Evolutionary conservation across 64 coral and sea anemone genomes (phyloP), one percentile per base, ranked within the genome.

Genomic region (Montipora capricornis): DNA sequence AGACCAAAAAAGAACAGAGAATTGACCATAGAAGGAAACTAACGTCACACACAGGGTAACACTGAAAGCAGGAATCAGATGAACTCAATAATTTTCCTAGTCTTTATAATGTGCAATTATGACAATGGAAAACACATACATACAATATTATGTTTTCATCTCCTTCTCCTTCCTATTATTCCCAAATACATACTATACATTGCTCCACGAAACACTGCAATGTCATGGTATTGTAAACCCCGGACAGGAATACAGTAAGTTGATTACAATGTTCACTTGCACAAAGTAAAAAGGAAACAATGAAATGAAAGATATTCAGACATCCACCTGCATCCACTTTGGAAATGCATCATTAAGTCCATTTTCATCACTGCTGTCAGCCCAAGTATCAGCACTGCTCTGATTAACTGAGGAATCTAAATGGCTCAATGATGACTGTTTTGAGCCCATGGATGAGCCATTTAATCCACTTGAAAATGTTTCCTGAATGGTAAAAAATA

Each of bases 301-400:
- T 57, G 22, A 67, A 70, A 58, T 13, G 66, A 69, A 15, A 29
- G 5, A 45, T 1, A 20, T 12, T 11, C 17, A 67, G n/a, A 69
- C 12, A 60, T 75, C 5, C 87, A 97, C 95, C 93, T 97, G 95
- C 14, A 97, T 87, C 95, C 95, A 97, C 8, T 94, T 84, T 19
- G 95, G 95, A 92, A 94, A 97, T 2, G 89, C 70, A 15, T 97
- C 93, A 52, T 94, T 83, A 24, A 97, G 81, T 3, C 82, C 68
- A 4, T 76, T 75, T 19, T 93, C 90, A 69, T 77, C 69, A 71
- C 67, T 51, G 7, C 60, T 71, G 8, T 93, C 83, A 13, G 77
- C 67, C 95, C 89, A 97, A 22, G 68, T 84, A 46, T 91, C 95
- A 76, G 77, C 94, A 44, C 78, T 94, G 8, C 62, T 44, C 19